Percentiles rank a stretch among this genome's conserved stretches.
These are phyloP conservation scores for Noctilio leporinus DNA, from an alignment of 2,113 vertebrate species.

Conservation along the genomic window DNA sequence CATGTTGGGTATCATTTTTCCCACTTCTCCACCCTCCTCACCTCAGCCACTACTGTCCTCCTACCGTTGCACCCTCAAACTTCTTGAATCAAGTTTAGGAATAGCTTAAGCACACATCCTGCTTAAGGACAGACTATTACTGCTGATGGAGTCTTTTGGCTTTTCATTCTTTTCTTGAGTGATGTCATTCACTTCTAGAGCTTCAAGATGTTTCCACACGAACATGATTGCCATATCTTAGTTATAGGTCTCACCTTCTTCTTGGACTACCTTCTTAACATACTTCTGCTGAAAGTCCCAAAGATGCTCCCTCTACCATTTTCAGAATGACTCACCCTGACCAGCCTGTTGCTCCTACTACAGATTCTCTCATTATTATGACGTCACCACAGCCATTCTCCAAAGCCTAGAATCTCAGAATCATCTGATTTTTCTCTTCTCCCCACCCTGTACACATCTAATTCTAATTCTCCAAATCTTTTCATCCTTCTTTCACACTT, in stretches of 20 bases:
- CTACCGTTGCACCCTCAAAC: neutral
- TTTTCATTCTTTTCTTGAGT: neutral
- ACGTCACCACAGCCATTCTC: conserved; percentile 29
- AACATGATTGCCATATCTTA: neutral
- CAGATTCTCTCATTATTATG: neutral
- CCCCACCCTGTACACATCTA: neutral
- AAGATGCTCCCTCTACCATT: neutral
- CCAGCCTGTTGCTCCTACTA: neutral
- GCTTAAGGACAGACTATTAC: neutral
- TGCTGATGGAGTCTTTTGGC: neutral
- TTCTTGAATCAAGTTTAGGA: neutral
- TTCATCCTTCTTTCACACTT: neutral
- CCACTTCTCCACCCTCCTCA: neutral
- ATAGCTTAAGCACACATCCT: neutral
- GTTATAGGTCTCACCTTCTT: neutral
- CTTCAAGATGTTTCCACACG: neutral
- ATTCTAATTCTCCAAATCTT: conserved; percentile 23
- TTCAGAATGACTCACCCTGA: neutral
- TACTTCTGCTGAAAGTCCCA: neutral
- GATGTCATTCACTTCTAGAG: neutral
- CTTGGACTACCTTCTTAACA: neutral
- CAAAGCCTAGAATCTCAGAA: conserved; percentile 7
- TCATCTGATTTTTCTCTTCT: neutral
- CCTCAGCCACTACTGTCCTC: neutral
- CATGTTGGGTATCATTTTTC: neutral